Conservation (phyloP, 2,888 invertebrate species). For the Tribolium freemani region DNA sequence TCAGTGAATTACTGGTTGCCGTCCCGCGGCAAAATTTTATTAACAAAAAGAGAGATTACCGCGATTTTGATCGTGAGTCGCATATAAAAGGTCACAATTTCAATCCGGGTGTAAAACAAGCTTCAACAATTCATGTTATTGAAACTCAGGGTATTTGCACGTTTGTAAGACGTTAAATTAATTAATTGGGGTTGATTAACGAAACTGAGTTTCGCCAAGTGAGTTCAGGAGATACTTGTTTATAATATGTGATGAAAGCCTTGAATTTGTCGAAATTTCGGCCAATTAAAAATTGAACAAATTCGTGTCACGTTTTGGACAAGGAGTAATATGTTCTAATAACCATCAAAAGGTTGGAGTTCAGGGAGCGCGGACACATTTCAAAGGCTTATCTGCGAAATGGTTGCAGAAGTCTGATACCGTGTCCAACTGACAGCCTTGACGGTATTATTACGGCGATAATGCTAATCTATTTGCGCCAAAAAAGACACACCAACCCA, state of each 20-base stretch:
- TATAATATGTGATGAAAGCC: background rate
- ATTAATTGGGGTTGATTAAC: slow-evolving; percentile 4
- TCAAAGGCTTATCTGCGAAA: slow-evolving; percentile 41
- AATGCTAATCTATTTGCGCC: slow-evolving; percentile 20
- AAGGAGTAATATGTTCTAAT: slow-evolving; percentile 50
- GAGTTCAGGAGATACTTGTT: background rate
- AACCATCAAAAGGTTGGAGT: slow-evolving; percentile 48
- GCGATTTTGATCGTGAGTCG: slow-evolving; percentile 16
- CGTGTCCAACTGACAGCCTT: slow-evolving; percentile 35
- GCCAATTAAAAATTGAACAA: slow-evolving; percentile 16
- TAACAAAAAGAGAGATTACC: slow-evolving; percentile 14
- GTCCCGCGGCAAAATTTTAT: slow-evolving; percentile 4
- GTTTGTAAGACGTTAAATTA: slow-evolving; percentile 6
- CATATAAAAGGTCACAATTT: slow-evolving; percentile 12
- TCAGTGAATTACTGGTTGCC: slow-evolving; percentile 7
- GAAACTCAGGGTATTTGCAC: background rate
- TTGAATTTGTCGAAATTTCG: slow-evolving; percentile 17
- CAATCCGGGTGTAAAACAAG: background rate
- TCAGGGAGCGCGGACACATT: slow-evolving; percentile 45
- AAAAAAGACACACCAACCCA: slow-evolving; percentile 12
- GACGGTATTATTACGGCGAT: slow-evolving; percentile 30
- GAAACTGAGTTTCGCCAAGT: background rate
- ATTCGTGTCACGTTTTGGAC: slow-evolving; percentile 46
- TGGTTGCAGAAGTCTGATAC: slow-evolving; percentile 30
- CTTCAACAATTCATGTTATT: slow-evolving; percentile 2